Conservation (phyloP, 2,888 invertebrate genomes). For the Trileptium ribeirensis region DNA sequence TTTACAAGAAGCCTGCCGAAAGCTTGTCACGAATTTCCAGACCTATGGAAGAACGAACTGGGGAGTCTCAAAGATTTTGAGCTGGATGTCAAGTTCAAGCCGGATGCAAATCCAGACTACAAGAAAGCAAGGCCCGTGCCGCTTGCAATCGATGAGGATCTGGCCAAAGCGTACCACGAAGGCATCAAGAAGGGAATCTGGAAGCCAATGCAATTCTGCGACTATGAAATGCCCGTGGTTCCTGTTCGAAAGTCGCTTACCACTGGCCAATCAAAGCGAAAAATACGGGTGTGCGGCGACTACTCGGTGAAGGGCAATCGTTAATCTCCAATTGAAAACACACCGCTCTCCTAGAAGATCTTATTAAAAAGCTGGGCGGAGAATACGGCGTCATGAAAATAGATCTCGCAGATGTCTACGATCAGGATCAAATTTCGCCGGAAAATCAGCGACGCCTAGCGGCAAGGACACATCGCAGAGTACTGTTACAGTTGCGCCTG, state of each 20-base stretch:
- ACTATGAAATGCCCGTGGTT: constrained; percentile 7
- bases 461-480: constrained; percentile 21
- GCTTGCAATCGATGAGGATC: neutral
- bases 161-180: neutral
- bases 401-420: neutral
- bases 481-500: constrained; percentile 22
- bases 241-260: neutral
- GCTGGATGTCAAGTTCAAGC: constrained; percentile 3
- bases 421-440: neutral
- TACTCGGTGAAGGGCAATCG: neutral
- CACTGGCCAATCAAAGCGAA: neutral
- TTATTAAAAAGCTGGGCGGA: neutral
- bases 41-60: neutral
- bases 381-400: neutral
- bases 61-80: neutral
- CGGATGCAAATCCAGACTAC: neutral
- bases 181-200: constrained; percentile 3
- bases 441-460: neutral
- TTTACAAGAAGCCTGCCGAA: no score
- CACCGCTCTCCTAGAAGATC: constrained; percentile 6
- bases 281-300: constrained; percentile 10
- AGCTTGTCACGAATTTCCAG: constrained; percentile 3
- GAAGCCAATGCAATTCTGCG: constrained; percentile 8
- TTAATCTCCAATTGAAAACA: neutral
- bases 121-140: constrained; percentile 9